Percentiles rank a stretch among this genome's conserved stretches.
Conservation (phyloP, 2,113 vertebrate genomes). For the Hemiprocne comata region DNA sequence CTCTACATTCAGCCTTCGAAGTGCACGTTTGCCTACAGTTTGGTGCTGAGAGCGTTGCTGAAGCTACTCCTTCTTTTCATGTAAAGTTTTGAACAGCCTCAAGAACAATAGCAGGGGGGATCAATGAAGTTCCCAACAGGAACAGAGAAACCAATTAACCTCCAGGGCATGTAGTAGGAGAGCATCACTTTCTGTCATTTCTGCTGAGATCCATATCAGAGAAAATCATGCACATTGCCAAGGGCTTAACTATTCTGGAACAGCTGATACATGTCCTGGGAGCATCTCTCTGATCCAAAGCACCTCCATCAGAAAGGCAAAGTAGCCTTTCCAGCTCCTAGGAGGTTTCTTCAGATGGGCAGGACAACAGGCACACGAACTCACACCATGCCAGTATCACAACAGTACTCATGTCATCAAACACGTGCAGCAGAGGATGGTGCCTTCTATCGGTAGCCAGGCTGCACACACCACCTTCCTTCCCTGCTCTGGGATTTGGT, state of each 20-base stretch:
- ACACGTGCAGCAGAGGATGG: rapidly evolving
- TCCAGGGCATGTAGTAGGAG: rapidly evolving
- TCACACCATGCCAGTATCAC: not conserved
- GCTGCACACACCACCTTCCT: not conserved
- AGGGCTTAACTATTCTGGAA: not conserved
- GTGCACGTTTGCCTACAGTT: not conserved
- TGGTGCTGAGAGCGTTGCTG: not conserved
- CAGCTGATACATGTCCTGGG: rapidly evolving
- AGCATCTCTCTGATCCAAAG: not conserved
- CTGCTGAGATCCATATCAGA: not conserved
- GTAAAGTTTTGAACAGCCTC: not conserved
- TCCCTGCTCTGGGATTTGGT: not conserved
- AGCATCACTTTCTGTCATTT: not conserved
- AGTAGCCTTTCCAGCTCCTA: not conserved
- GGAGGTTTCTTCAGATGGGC: not conserved
- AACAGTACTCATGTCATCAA: not conserved
- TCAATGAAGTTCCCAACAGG: not conserved
- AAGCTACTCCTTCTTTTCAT: not conserved
- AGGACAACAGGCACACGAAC: not conserved
- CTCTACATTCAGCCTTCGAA: not conserved
- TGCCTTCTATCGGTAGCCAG: not conserved
- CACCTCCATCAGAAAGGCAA: not conserved
- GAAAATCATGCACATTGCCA: not conserved
- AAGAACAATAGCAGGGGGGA: not conserved
- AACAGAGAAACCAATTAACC: not conserved